Base-by-base conservation (phyloP, 2,113 vertebrate genomes). In the Lichenostomus cassidix region DNA sequence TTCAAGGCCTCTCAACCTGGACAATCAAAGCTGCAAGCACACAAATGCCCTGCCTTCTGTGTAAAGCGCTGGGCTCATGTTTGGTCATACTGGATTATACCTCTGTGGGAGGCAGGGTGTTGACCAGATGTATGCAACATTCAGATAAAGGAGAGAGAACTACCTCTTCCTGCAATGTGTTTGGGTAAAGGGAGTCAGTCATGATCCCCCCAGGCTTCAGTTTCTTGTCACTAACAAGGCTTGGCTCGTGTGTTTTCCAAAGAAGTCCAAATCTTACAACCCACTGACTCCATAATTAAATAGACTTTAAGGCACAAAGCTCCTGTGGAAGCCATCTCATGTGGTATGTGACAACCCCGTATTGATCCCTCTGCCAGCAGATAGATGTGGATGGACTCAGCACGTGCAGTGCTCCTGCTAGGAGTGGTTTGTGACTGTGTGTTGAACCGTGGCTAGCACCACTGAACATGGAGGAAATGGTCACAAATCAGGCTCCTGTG, bases 371-470 rank as follows among this genome's bases (percentile, higher is more conserved):
- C 17, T 25, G 27, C 28, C 70, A 58, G 14, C 7, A 1, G 28
- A 49, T 27, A 37, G 37, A 37, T 37, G 28, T 7, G 53, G 22
- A 56, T 5, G 18, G n/a, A 46, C 35, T 18, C 49, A 47, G 55
- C 12, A 11, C 0, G 1, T 4, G 3, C 17, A 53, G 29, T 19
- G 28, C n/a, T 33, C 23, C 21, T 50, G 29, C 59, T 47, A 6
- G 1, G 8, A 49, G 12, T 13, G 33, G 17, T 53, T 87, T 53
- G 14, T 2, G 1, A 22, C 33, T 58, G 19, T 0, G 2, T 13
- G 16, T 33, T 39, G 6, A 70, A n/a, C 68, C 6, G 7, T 3
- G 10, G 52, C 29, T 84, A 37, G 12, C 37, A 52, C 46, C 15
- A 1, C 2, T 77, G 24, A 64, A 76, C 87, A 42, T 0, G 3